A percentile compares a stretch with the other conserved stretches of the same genome.
Conservation (phyloP, 2,888 invertebrate species). For the Drosophila fungiperda region DNA sequence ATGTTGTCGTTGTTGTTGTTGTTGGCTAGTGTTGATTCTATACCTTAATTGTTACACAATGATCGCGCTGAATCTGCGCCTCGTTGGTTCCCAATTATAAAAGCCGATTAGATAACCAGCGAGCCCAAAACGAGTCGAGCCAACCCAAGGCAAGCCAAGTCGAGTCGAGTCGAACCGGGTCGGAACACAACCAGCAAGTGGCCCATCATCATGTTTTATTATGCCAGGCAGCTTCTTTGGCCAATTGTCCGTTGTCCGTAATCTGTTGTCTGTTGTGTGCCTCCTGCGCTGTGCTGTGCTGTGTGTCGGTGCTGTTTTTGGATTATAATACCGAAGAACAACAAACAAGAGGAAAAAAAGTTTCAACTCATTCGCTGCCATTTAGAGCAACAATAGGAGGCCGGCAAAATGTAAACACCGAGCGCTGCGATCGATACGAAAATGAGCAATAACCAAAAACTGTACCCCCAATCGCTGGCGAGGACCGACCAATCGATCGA, state of each 20-base stretch:
- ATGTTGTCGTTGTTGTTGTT: slow-evolving; percentile 17
- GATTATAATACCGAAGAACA: slow-evolving; percentile 59
- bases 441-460: slow-evolving; percentile 77
- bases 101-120: slow-evolving; percentile 79
- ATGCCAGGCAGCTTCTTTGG: slow-evolving; percentile 47
- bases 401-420: slow-evolving; percentile 74
- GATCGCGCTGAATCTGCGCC: slow-evolving; percentile 76
- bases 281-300: slow-evolving; percentile 35
- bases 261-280: slow-evolving; percentile 9
- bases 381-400: slow-evolving; percentile 78
- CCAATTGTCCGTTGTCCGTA: slow-evolving; percentile 17
- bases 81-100: slow-evolving; percentile 76
- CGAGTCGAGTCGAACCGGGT: slow-evolving; percentile 20
- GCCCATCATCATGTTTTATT: slow-evolving; percentile 78
- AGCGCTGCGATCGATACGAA: slow-evolving; percentile 71
- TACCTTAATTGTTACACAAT: slow-evolving; percentile 79
- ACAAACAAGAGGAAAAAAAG: slow-evolving; percentile 48
- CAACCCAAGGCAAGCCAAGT: not conserved
- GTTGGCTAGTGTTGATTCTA: slow-evolving; percentile 65
- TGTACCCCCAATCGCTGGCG: slow-evolving; percentile 47
- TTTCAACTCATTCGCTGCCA: slow-evolving; percentile 77
- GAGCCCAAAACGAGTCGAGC: slow-evolving; percentile 46
- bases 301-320: slow-evolving; percentile 68
- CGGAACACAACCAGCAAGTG: slow-evolving; percentile 48
- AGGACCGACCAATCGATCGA: slow-evolving; percentile 62